These are phyloP conservation scores for Archilochus colubris DNA, from an alignment of 2,113 vertebrate genomes.

Conservation along the genomic window DNA sequence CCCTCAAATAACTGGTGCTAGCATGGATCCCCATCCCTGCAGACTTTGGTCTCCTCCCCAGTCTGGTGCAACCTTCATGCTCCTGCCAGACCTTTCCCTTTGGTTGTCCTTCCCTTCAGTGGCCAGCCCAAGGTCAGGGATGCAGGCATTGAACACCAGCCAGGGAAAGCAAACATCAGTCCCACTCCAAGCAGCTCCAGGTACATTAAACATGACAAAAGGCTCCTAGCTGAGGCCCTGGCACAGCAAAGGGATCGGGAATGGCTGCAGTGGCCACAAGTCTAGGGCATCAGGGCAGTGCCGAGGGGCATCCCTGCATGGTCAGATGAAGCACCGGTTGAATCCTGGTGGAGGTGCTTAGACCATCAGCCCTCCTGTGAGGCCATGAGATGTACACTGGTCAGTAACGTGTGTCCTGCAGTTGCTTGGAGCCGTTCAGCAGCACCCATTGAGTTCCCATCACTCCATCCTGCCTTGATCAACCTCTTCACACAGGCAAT, in stretches of 20 bases:
- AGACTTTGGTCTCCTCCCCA: not conserved
- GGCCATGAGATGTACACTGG: not conserved
- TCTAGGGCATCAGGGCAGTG: fast-evolving
- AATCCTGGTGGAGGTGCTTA: not conserved
- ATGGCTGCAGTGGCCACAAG: not conserved
- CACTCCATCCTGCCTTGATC: not conserved
- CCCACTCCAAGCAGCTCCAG: not conserved
- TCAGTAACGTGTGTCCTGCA: not conserved
- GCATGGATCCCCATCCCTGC: not conserved
- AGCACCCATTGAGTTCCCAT: not conserved
- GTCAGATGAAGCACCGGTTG: not conserved
- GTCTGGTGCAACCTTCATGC: not conserved
- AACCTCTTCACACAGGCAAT: not conserved
- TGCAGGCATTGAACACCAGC: constrained; percentile 74
- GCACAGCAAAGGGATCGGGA: not conserved
- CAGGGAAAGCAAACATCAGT: constrained; percentile 71
- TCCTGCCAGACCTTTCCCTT: constrained; percentile 81
- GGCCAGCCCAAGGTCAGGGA: constrained; percentile 88
- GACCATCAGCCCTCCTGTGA: not conserved
- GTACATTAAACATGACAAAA: not conserved
- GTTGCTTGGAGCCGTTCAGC: not conserved
- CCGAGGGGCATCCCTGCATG: fast-evolving
- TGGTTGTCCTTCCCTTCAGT: constrained; percentile 78
- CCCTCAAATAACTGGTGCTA: not conserved
- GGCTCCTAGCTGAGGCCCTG: fast-evolving